Evolutionary conservation across 1,140 invertebrate genomes (phyloP).

Genomic region (Drosophila cardini): DNA sequence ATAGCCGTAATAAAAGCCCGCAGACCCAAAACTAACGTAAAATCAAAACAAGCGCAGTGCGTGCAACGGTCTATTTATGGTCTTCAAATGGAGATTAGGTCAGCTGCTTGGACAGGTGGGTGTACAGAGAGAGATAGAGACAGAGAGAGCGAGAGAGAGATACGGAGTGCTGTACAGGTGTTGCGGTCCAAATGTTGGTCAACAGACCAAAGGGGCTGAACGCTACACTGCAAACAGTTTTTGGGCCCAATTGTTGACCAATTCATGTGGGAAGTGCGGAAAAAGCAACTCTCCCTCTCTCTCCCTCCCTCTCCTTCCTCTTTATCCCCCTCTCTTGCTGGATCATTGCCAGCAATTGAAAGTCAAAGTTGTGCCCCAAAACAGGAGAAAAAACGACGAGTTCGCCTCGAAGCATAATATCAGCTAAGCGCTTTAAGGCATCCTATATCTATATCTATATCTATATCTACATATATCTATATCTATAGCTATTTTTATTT

Average conservation of each 20-base stretch:
- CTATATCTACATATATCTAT: conserved; percentile 9
- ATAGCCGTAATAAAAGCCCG: conserved; percentile 27
- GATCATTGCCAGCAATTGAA: conserved; percentile 45
- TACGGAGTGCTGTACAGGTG: not conserved
- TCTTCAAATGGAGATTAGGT: conserved; percentile 55
- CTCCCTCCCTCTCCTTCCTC: too few species aligned
- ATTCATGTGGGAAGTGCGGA: conserved; percentile 35
- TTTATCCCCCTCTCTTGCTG: conserved; percentile 46
- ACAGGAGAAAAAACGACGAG: not conserved
- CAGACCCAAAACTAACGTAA: conserved; percentile 19
- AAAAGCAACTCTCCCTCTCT: too few species aligned
- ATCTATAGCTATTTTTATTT: not conserved
- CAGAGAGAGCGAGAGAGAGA: too few species aligned
- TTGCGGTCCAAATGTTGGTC: conserved; percentile 59
- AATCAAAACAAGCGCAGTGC: conserved; percentile 56
- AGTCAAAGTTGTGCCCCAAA: conserved; percentile 56
- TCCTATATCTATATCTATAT: conserved; percentile 17
- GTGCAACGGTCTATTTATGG: conserved; percentile 66
- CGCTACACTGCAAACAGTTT: conserved; percentile 26
- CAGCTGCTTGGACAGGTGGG: conserved; percentile 47
- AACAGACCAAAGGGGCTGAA: conserved; percentile 18
- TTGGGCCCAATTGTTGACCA: conserved; percentile 32
- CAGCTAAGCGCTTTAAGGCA: conserved; percentile 25
- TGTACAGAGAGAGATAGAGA: conserved; percentile 17
- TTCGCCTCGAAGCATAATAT: not conserved